These are phyloP conservation scores for Platanista minor DNA, from an alignment of 2,113 vertebrate species.

Conservation along the genomic window DNA sequence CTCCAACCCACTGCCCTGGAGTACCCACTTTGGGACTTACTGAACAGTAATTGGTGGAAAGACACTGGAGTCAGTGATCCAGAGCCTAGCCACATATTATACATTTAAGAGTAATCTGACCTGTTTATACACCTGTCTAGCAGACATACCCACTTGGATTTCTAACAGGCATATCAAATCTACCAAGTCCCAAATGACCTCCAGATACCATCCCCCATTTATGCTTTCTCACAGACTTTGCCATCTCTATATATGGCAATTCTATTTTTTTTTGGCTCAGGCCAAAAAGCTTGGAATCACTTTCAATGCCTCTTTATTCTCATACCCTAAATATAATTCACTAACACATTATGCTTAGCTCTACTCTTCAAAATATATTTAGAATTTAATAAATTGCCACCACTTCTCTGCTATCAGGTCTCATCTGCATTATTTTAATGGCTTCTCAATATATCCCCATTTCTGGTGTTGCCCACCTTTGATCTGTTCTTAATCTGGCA, in stretches of 20 bases:
- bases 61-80: background rate
- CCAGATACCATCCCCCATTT: background rate
- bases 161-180: background rate
- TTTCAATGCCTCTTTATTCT: background rate
- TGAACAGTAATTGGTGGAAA: background rate
- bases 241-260: background rate
- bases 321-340: background rate
- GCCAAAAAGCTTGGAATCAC: background rate
- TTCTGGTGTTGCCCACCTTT: background rate
- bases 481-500: background rate
- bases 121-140: background rate
- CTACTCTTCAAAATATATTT: background rate
- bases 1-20: background rate
- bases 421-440: background rate
- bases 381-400: background rate
- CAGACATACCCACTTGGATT: background rate
- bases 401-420: background rate
- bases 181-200: background rate
- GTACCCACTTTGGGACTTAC: background rate
- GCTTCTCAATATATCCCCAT: background rate
- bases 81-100: background rate
- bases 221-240: background rate
- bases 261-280: background rate
- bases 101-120: background rate
- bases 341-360: background rate